phyloP scores from a whole-genome alignment of 2,888 invertebrate genomes.

The Troilus luridus region DNA sequence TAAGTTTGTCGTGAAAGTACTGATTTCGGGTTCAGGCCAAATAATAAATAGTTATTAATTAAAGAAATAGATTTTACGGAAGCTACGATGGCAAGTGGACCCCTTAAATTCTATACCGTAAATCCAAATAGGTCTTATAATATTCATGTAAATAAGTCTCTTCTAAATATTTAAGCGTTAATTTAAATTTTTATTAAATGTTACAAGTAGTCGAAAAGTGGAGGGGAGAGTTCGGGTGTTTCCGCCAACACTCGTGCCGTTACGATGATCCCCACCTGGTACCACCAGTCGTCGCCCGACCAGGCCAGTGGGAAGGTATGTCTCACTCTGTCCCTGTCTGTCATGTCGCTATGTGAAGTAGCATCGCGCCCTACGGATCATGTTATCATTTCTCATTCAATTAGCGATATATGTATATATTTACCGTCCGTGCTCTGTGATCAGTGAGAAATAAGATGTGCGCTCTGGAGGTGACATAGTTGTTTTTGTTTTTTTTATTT shows the following conservation, averaged over 20 bases:
- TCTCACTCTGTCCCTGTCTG: not conserved
- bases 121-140: no score
- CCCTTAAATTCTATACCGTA: no score
- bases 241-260: not conserved
- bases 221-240: not conserved
- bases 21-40: no score
- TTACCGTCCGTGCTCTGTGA: slow-evolving; percentile 54
- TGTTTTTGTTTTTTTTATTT: not conserved
- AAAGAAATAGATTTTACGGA: no score
- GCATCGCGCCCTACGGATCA: slow-evolving; percentile 41
- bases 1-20: no score
- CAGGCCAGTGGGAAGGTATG: slow-evolving; percentile 17
- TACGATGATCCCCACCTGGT: not conserved
- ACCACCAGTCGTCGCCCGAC: slow-evolving; percentile 34
- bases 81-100: no score
- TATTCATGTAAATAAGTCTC: no score
- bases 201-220: not conserved
- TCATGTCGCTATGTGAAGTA: slow-evolving; percentile 41
- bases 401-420: not conserved
- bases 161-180: no score
- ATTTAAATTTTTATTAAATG: not conserved
- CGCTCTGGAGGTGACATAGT: slow-evolving; percentile 59
- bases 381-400: not conserved
- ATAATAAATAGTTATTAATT: no score
- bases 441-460: slow-evolving; percentile 57